phyloP scores from a whole-genome alignment of 2,888 invertebrate species.

The Synanthedon formicaeformis region DNA sequence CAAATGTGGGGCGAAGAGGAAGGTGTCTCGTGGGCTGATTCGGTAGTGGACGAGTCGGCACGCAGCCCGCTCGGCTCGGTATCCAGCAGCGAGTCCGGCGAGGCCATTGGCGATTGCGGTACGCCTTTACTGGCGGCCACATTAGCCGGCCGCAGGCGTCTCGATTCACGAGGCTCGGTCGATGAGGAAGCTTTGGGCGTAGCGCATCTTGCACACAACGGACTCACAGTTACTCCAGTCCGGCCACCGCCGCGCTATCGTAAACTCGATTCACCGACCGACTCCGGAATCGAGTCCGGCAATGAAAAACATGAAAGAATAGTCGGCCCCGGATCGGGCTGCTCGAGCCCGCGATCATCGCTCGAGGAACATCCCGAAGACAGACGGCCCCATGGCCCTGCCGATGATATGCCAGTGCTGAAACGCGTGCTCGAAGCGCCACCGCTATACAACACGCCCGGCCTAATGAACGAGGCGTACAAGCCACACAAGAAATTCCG shows the following conservation, averaged over 20 bases:
- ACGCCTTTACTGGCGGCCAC: conserved; percentile 79
- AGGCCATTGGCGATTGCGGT: conserved; percentile 79
- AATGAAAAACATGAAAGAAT: conserved; percentile 87
- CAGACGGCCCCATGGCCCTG: conserved; percentile 68
- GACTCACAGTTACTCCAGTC: conserved; percentile 80
- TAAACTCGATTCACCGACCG: conserved; percentile 91
- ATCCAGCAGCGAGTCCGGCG: conserved; percentile 88
- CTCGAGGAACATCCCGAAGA: conserved; percentile 82
- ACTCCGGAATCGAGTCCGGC: conserved; percentile 93
- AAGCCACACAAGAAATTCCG: conserved; percentile 97
- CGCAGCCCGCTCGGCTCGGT: conserved; percentile 90
- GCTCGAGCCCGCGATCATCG: conserved; percentile 87
- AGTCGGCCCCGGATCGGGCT: conserved; percentile 78
- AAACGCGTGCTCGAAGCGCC: conserved; percentile 94
- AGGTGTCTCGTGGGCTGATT: conserved; percentile 79
- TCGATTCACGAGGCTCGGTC: conserved; percentile 79
- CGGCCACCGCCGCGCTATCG: conserved; percentile 77
- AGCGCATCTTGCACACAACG: conserved; percentile 78
- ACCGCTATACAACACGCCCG: conserved; percentile 89
- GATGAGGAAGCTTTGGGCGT: conserved; percentile 82
- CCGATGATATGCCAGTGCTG: conserved; percentile 93
- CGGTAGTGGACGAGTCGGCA: conserved; percentile 80
- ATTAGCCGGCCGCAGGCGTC: conserved; percentile 81
- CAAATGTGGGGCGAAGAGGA: conserved; percentile 84
- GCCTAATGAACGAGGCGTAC: conserved; percentile 94